phyloP scores from a whole-genome alignment of 2,888 invertebrate genomes.

The Himalopsyche anomala region DNA sequence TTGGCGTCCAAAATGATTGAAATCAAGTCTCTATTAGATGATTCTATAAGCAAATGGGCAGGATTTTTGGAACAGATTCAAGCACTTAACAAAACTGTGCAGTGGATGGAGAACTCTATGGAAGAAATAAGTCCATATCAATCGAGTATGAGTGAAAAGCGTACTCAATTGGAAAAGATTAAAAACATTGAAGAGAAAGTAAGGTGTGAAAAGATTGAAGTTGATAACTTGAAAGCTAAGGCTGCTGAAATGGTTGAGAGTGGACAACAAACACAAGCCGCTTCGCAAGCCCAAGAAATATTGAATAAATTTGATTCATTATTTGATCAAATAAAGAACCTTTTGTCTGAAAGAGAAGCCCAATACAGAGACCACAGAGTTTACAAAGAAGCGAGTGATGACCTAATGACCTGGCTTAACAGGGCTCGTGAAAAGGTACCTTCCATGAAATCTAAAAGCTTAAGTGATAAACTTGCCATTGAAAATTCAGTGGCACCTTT shows the following conservation, averaged over 20 bases:
- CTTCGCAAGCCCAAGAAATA: conserved; percentile 90
- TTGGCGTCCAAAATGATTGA: conserved; percentile 92
- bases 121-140: conserved; percentile 86
- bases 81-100: conserved; percentile 88
- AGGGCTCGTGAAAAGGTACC: conserved; percentile 93
- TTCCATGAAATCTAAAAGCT: conserved; percentile 87
- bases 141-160: conserved; percentile 90
- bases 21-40: conserved; percentile 90
- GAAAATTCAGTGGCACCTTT: conserved; percentile 93
- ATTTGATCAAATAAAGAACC: conserved; percentile 85
- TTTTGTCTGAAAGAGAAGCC: conserved; percentile 87
- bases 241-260: conserved; percentile 90
- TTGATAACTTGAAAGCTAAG: conserved; percentile 89
- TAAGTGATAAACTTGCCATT: conserved; percentile 91
- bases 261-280: conserved; percentile 89
- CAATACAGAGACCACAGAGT: conserved; percentile 91
- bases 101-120: conserved; percentile 85
- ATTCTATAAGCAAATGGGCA: conserved; percentile 94
- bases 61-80: conserved; percentile 93
- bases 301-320: conserved; percentile 89
- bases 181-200: conserved; percentile 92
- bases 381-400: conserved; percentile 95
- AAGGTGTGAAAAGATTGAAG: conserved; percentile 92
- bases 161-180: conserved; percentile 89
- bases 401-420: conserved; percentile 91